These are phyloP conservation scores for Mesocricetus auratus DNA, from an alignment of 2,113 vertebrate genomes.

Conservation along the genomic window DNA sequence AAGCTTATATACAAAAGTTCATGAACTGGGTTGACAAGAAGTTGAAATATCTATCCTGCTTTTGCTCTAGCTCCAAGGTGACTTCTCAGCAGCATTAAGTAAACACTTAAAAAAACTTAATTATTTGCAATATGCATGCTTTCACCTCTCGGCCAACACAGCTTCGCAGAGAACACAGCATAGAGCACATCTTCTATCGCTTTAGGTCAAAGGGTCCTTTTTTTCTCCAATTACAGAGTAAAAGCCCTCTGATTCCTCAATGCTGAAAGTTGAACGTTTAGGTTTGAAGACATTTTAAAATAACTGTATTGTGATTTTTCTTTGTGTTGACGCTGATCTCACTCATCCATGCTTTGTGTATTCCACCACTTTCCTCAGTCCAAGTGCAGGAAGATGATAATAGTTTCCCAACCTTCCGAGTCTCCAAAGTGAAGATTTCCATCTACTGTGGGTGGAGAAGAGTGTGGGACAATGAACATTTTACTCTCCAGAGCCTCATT, in stretches of 20 bases:
- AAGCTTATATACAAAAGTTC: slow-evolving; percentile 28
- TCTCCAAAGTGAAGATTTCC: neutral
- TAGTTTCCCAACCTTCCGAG: neutral
- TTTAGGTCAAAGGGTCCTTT: neutral
- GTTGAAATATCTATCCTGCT: neutral
- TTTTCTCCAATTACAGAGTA: neutral
- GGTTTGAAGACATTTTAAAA: neutral
- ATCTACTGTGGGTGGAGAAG: neutral
- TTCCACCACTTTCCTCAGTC: neutral
- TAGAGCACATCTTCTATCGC: neutral
- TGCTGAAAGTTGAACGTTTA: neutral
- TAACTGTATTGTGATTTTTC: neutral
- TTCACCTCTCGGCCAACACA: neutral
- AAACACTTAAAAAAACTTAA: slow-evolving; percentile 4
- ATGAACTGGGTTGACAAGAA: neutral
- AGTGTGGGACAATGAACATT: neutral
- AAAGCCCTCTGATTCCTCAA: neutral
- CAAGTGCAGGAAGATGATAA: neutral
- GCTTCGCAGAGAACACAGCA: neutral
- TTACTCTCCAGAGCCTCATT: neutral
- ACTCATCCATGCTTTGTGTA: neutral
- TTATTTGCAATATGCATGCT: neutral
- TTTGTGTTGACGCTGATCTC: neutral
- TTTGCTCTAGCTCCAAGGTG: slow-evolving; percentile 45
- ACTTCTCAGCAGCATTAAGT: neutral